Evolutionary conservation across 1,140 invertebrate species (phyloP).

Genomic region (Penaeus chinensis): DNA sequence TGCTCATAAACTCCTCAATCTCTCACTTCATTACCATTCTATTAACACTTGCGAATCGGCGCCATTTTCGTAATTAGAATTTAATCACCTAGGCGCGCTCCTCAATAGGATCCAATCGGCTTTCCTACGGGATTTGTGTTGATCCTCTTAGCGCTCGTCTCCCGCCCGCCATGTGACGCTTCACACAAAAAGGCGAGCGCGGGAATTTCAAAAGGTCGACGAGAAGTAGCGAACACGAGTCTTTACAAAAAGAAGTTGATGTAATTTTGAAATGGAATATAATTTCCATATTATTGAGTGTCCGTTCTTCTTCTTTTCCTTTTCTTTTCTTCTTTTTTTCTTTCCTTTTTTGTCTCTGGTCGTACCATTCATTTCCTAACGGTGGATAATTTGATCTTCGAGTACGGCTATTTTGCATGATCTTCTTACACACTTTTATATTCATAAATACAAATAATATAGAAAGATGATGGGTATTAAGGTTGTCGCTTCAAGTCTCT

Average conservation of each 20-base stretch:
- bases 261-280: conserved; percentile 61
- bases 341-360: conserved; percentile 2
- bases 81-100: conserved; percentile 63
- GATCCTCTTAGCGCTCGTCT: conserved; percentile 62
- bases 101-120: conserved; percentile 64
- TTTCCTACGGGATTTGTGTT: conserved; percentile 63
- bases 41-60: conserved; percentile 64
- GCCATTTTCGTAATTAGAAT: conserved; percentile 64
- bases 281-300: conserved; percentile 57
- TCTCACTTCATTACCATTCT: conserved; percentile 64
- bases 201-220: conserved; percentile 53
- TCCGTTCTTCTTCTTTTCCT: conserved; percentile 8
- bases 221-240: conserved; percentile 53
- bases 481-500: too few relatives aligned
- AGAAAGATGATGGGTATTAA: too few relatives aligned
- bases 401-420: too few relatives aligned
- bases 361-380: too few relatives aligned
- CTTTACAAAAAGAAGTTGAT: conserved; percentile 58
- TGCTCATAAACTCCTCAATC: conserved; percentile 64
- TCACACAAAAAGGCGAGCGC: conserved; percentile 56
- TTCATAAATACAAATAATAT: too few relatives aligned
- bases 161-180: conserved; percentile 62
- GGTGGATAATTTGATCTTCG: too few relatives aligned
- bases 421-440: too few relatives aligned
- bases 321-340: conserved; percentile 1